These are phyloP conservation scores for Octopus sinensis DNA, from an alignment of 1,140 invertebrate genomes.

Conservation along the genomic window DNA sequence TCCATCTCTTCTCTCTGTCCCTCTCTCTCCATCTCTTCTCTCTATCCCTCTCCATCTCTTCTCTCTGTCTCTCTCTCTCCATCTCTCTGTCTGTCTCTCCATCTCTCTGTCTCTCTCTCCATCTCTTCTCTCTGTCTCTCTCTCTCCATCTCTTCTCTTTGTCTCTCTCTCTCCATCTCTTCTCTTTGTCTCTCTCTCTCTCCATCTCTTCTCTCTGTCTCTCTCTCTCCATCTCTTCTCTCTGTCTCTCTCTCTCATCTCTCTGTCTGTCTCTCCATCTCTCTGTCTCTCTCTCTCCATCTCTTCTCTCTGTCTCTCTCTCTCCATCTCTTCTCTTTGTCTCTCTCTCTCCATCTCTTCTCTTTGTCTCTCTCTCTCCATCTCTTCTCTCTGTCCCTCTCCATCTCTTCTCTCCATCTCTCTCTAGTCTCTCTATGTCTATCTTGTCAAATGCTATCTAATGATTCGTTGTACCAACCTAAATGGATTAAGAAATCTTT, in stretches of 20 bases:
- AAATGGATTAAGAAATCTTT: no score
- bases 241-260: not conserved
- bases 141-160: not conserved
- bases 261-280: not conserved
- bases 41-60: not conserved
- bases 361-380: not conserved
- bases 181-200: no score
- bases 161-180: not conserved
- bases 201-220: not conserved
- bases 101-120: not conserved
- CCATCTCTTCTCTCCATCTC: not conserved
- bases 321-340: not conserved
- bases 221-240: not conserved
- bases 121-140: not conserved
- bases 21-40: no score
- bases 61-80: not conserved
- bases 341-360: not conserved
- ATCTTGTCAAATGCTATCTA: not conserved
- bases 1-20: no score
- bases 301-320: not conserved
- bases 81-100: no score
- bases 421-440: not conserved
- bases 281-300: not conserved
- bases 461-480: not conserved
- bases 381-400: not conserved